Base-by-base conservation (phyloP, 2,113 vertebrate species). In the Embiotoca jacksoni region DNA sequence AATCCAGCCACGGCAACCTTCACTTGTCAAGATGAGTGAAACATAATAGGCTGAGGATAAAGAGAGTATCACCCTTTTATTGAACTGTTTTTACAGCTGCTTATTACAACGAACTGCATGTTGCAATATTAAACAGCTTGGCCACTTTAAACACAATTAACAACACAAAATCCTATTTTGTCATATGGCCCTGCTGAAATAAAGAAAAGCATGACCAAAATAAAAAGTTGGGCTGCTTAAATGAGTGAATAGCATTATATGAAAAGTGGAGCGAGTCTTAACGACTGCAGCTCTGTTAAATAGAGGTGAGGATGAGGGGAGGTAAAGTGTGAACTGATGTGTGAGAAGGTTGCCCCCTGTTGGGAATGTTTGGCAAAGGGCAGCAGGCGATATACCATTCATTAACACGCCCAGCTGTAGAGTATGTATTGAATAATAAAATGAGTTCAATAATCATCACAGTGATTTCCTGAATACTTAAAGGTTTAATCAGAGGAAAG, bases 311-410 rank as follows among this genome's bases (percentile, higher is more conserved):
- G 39, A 59, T 8, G 10, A 81, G 36, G 60, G 32, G 60, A 72
- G 62, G 55, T 47, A 32, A 79, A 47, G 15, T 16, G 16, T 64
- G 13, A 9, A 63, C 33, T 49, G 32, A 8, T 7, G 33, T 89
- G 75, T 63, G 50, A 49, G 50, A 82, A 84, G 72, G 71, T 32
- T 80, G 89, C 92, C 91, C 86, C 75, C 90, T 92, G 68, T 71
- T 90, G 90, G 90, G 50, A 55, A 81, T 54, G 44, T 47, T 44
- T 49, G 11, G 64, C 6, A 80, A 82, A 57, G 57, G 49, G 46
- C 65, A 75, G 10, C 3, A 54, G 44, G 14, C 10, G 0, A 50
- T 37, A 2, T 7, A 15, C 0, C 33, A 57, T 50, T 52, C 1
- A 64, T 57, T 76, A 55, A 56, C 10, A 60, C 2, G 11, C 2